Evolutionary conservation across 92 coral and sea anemone genomes (phyloP).

Genomic region (Palythoa grandiflora): DNA sequence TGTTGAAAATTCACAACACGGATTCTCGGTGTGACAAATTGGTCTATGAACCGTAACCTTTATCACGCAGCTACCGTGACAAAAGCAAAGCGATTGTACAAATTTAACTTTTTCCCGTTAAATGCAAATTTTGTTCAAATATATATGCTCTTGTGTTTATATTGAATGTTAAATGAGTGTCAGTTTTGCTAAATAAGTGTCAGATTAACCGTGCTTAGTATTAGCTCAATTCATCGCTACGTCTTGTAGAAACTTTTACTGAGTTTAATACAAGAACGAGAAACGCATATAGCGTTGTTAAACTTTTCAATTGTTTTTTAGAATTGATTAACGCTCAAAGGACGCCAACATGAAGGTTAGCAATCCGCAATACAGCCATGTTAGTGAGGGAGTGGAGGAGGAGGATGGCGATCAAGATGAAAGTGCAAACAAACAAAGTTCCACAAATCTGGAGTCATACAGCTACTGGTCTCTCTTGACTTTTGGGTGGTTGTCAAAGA

Average conservation of each 20-base stretch:
- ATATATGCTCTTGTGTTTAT: too few relatives aligned
- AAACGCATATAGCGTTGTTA: not conserved
- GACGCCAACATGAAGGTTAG: not conserved
- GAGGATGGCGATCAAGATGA: not conserved
- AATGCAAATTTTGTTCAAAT: constrained; percentile 18
- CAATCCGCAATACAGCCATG: not conserved
- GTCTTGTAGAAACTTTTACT: not conserved
- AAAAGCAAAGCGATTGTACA: not conserved
- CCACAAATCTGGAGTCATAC: not conserved
- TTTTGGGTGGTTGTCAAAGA: constrained; percentile 22
- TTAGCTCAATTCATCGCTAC: not conserved
- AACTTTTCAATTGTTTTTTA: not conserved
- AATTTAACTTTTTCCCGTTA: constrained; percentile 13
- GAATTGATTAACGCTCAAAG: not conserved
- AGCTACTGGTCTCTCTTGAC: constrained; percentile 29
- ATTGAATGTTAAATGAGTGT: not conserved
- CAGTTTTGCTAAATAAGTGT: too few relatives aligned
- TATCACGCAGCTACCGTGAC: too few relatives aligned
- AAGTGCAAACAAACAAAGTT: not conserved
- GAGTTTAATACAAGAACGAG: not conserved
- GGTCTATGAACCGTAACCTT: too few relatives aligned
- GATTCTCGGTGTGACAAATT: too few relatives aligned
- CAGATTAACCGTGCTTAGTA: not conserved
- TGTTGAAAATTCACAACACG: too few relatives aligned
- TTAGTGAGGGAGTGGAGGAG: not conserved